Evolutionary conservation across 2,797 vertebrate species (phyloP), one percentile per base, ranked within the genome.

Genomic region (Lepus oiostolus): DNA sequence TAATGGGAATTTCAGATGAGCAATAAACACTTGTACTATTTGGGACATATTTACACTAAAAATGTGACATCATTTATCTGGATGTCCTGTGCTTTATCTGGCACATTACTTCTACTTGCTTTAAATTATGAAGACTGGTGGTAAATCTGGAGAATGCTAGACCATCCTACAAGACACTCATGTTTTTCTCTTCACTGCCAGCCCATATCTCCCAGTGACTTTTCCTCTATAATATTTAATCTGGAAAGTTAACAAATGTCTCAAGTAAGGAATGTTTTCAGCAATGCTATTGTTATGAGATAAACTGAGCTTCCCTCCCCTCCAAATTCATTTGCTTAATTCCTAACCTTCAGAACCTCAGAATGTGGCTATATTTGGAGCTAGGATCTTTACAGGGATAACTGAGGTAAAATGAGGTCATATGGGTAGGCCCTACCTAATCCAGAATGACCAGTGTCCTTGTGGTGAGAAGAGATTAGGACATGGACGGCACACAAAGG

Each of bases 191-290:
- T 35, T 28, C 6, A 24, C 0, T 5, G 19, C 42, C 5, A 21
- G 10, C 10, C 16, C 12, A 28, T 24, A 54, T 35, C 30, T 90
- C 72, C 74, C n/a, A 84, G 67, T 2, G 71, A 96, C 47, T 76
- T 81, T 74, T 86, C 32, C 30, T 35, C 13, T 26, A 47, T 22
- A 84, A 5, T 81, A 88, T 91, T 94, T 94, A 76, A 77, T 86
- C 60, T 94, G 79, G 72, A 67, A 91, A 91, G 38, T 54, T 83
- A 91, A 28, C n/a, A 88, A 77, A 38, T 71, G 72, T 30, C 17
- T 68, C 24, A 75, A 95, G 50, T 87, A 58, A 72, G 65, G 63
- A 87, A 76, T 91, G 52, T 52, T 93, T 94, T 95, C 54, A 68
- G 81, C 47, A 91, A 62, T 71, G 87, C 38, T 84, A 58, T 65